Evolutionary conservation across 2,888 invertebrate species (phyloP).

Genomic region (Steinernema carpocapsae): DNA sequence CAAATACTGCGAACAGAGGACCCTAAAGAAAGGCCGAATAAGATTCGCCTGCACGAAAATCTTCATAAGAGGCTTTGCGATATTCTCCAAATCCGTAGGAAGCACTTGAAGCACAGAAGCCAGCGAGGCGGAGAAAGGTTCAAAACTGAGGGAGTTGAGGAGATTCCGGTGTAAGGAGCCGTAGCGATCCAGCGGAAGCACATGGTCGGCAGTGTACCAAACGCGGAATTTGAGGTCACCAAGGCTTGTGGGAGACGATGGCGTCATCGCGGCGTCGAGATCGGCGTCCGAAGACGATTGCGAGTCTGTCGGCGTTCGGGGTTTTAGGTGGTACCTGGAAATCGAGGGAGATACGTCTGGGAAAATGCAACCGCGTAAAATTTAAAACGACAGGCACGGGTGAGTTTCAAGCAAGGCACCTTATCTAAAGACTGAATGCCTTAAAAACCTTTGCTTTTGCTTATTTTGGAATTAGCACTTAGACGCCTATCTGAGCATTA

Average conservation of each 20-base stretch:
- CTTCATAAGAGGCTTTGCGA: constrained; percentile 65
- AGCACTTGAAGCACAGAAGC: constrained; percentile 57
- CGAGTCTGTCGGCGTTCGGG: background rate
- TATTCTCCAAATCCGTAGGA: constrained; percentile 59
- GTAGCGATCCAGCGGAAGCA: constrained; percentile 52
- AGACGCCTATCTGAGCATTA: too few species aligned
- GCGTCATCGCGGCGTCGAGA: constrained; percentile 24
- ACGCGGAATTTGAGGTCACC: constrained; percentile 32
- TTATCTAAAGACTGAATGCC: too few species aligned
- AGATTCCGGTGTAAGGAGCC: constrained; percentile 46
- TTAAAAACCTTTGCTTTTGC: too few species aligned
- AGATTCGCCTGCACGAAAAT: constrained; percentile 56
- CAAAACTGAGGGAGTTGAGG: constrained; percentile 44
- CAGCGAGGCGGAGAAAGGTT: constrained; percentile 54
- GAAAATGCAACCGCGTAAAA: too few species aligned
- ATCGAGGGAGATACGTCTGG: background rate
- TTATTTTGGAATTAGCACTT: too few species aligned
- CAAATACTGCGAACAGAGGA: constrained; percentile 61
- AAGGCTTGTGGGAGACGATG: constrained; percentile 18
- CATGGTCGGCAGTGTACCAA: constrained; percentile 53
- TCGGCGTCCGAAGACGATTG: constrained; percentile 32
- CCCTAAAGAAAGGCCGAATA: constrained; percentile 60
- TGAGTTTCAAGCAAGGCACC: too few species aligned
- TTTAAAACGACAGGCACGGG: too few species aligned
- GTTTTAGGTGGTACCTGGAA: constrained; percentile 27